These are phyloP conservation scores for Lycocerus yunnanus DNA, from an alignment of 2,888 invertebrate genomes.

Conservation along the genomic window DNA sequence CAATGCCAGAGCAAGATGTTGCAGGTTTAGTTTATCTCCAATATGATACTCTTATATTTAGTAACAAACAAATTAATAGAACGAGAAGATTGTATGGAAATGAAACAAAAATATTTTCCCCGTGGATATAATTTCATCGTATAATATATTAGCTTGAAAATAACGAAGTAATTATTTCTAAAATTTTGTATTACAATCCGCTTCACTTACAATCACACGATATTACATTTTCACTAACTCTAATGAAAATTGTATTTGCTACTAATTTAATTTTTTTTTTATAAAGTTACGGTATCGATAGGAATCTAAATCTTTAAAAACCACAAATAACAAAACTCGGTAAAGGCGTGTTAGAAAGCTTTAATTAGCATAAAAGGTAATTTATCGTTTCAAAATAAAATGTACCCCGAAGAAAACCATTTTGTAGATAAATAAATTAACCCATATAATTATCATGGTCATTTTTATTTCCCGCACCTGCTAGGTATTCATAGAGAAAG, in stretches of 20 bases:
- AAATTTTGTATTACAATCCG: not conserved
- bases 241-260: not conserved
- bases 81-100: not conserved
- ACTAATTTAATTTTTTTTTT: not conserved
- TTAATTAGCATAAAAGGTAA: not conserved
- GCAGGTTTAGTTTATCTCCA: not conserved
- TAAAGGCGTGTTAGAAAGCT: not conserved
- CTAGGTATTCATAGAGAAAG: not conserved
- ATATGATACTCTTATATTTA: not conserved
- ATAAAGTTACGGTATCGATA: not conserved
- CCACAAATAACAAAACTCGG: not conserved
- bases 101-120: not conserved
- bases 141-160: not conserved
- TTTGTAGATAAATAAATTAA: not conserved
- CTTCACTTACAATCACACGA: not conserved
- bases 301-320: not conserved
- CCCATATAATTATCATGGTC: not conserved
- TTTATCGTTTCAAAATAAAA: not conserved
- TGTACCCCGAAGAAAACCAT: not conserved
- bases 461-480: not conserved
- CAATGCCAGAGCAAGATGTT: not conserved
- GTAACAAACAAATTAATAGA: not conserved
- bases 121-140: not conserved
- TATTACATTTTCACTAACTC: no score
- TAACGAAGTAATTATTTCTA: not conserved